Evolutionary conservation across 1,140 invertebrate species (phyloP), one percentile per base, ranked within the genome.

Genomic region (Stratiolaelaps scimitus): DNA sequence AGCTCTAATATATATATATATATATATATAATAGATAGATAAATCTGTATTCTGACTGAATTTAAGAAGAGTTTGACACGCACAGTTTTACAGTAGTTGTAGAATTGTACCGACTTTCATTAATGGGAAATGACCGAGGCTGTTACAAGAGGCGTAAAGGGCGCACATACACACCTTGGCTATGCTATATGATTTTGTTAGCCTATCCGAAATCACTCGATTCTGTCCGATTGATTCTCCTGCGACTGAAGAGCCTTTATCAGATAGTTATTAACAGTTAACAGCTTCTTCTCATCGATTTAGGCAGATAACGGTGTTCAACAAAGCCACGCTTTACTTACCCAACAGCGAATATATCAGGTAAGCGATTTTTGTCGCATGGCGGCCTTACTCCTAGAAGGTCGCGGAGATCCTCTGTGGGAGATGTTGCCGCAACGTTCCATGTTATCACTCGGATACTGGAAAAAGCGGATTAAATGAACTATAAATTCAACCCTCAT

Each of bases 301-400:
- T 28, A n/a, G 44, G 0, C n/a, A 69, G n/a, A n/a, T n/a, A 64
- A 28, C 13, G 56, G 26, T 65, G 15, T 23, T 64, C 2, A 19
- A n/a, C 19, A n/a, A 28, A 65, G 4, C 44, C n/a, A 23, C 17
- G 19, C 43, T 20, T 53, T 1, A 66, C 28, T 76, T 79, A 86
- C 82, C 85, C 86, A 72, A 92, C 79, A 20, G 87, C 80, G 77
- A 85, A 92, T 66, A 92, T 82, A 76, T 92, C 88, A 40, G 87
- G 85, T 69, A 86, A 71, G 17, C 70, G 76, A 70, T 73, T 82
- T 75, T 66, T 79, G 75, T 68, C 80, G 29, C 68, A 60, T 17
- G 68, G 66, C 20, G 67, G 75, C 64, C 78, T 79, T 66, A 88
- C 76, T 56, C 84, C 83, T 45, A 92, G 74, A 29, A 89, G 75